Evolutionary conservation across 64 coral and sea anemone species (phyloP).

Genomic region (Anthopleura sola): DNA sequence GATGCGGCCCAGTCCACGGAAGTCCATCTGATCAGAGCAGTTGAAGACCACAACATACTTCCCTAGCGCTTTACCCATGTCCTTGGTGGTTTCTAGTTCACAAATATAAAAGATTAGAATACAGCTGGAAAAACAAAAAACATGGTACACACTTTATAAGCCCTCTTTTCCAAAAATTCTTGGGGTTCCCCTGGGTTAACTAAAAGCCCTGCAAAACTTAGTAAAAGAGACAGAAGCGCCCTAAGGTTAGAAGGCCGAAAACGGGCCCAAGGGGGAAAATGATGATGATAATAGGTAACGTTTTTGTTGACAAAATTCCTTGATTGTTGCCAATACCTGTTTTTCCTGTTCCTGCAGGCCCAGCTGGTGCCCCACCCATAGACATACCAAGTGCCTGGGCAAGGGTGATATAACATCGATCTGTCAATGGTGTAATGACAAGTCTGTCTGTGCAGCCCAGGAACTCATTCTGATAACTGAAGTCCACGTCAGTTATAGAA

Average conservation of each 20-base stretch:
- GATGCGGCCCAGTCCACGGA: slow-evolving; percentile 82
- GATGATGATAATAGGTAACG: too few species aligned
- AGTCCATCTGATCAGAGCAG: slow-evolving; percentile 97
- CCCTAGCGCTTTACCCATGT: slow-evolving; percentile 91
- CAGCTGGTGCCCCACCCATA: slow-evolving; percentile 91
- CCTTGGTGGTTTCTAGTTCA: slow-evolving; percentile 80
- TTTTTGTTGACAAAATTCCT: too few species aligned
- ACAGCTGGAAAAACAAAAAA: neutral
- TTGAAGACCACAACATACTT: slow-evolving; percentile 92
- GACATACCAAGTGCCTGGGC: slow-evolving; percentile 94
- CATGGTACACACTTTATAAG: too few species aligned
- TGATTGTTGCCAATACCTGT: slow-evolving; percentile 57
- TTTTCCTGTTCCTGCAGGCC: slow-evolving; percentile 92
- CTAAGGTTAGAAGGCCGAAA: too few species aligned
- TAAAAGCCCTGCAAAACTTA: too few species aligned
- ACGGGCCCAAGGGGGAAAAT: too few species aligned
- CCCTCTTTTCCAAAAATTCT: too few species aligned
- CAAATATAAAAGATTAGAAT: neutral
- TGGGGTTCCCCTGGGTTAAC: too few species aligned
- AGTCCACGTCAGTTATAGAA: slow-evolving; percentile 92
- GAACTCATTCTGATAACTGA: slow-evolving; percentile 95
- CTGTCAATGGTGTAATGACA: slow-evolving; percentile 89
- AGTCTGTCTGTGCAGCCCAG: slow-evolving; percentile 86
- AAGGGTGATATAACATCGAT: slow-evolving; percentile 92
- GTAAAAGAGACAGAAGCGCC: too few species aligned